Base-by-base conservation (phyloP, 2,888 invertebrate genomes). In the Parnassius glacialis region DNA sequence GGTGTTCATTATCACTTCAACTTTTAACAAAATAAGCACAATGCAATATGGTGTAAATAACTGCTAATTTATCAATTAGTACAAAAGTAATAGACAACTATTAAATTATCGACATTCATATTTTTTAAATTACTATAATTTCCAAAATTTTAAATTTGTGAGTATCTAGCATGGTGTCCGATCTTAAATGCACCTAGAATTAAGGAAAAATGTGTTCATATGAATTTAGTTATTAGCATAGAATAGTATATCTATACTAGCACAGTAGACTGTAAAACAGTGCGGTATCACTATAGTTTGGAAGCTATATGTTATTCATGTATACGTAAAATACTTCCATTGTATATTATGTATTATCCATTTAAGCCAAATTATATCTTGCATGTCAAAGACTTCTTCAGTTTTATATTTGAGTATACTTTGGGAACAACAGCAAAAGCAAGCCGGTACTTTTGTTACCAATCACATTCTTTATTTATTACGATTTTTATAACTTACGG, bases 161-260 rank as follows among this genome's bases (percentile, higher is more conserved):
- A 78, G 74, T 74, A 74, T 76, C 76, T 81, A 84, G 79, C 68
- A 78, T 75, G 81, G 83, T 83, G 85, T 87, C 81, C 80, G 68
- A 62, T 78, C 79, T 80, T 79, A 73, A 79, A 81, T 83, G 83
- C 85, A 87, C 81, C 78, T 90, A 87, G 86, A 65, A 66, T 72
- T 90, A 89, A 89, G 88, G 75, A 87, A 88, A 88, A 85, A 90
- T 90, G 90, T 90, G 90, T 90, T 90, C 90, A 90, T 90, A 89
- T 87, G 83, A 89, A 87, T 87, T 89, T 90, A 88, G 87, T 88
- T 74, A 67, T 70, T 71, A 83, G 84, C 76, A 83, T 89, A 90
- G 84, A 80, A 69, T 81, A 83, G 84, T 84, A 47, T 63, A 63
- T 59, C 59, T 56, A 56, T 63, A 80, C 79, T 86, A 87, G 83